These are phyloP conservation scores for Brienomyrus longianalis DNA, from an alignment of 2,113 vertebrate genomes.

Conservation along the genomic window DNA sequence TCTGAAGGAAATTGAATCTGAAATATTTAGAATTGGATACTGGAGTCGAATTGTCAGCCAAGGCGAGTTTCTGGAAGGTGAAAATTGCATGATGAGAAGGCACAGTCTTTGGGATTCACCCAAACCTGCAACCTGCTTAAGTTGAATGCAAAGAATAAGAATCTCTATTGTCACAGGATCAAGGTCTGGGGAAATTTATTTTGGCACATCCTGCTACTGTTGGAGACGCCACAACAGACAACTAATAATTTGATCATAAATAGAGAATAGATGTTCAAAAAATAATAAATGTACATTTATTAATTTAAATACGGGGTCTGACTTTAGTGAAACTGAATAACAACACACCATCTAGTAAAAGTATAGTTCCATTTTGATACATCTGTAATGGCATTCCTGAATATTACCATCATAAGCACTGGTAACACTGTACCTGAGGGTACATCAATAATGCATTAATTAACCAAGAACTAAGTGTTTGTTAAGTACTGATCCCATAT, in stretches of 20 bases:
- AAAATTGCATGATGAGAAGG: neutral
- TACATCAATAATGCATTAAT: too few species aligned
- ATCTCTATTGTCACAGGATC: neutral
- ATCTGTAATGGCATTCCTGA: neutral
- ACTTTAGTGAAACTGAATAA: neutral
- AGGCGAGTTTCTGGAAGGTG: neutral
- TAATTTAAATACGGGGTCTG: neutral
- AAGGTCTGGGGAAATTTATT: neutral
- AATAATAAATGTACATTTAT: neutral
- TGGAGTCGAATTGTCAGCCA: neutral
- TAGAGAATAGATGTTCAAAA: neutral
- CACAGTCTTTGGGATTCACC: neutral
- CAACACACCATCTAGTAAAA: neutral
- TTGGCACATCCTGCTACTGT: neutral
- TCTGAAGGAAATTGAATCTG: slow-evolving; percentile 8
- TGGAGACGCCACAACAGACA: neutral
- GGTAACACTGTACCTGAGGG: too few species aligned
- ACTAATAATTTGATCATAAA: neutral
- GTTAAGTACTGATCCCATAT: too few species aligned
- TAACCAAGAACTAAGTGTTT: too few species aligned
- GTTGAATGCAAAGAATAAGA: neutral
- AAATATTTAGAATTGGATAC: slow-evolving; percentile 10
- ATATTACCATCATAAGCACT: neutral
- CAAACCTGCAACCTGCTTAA: neutral
- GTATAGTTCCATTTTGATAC: neutral